Base-by-base conservation (phyloP, 2,888 invertebrate genomes). In the Epistrophe grossulariae region DNA sequence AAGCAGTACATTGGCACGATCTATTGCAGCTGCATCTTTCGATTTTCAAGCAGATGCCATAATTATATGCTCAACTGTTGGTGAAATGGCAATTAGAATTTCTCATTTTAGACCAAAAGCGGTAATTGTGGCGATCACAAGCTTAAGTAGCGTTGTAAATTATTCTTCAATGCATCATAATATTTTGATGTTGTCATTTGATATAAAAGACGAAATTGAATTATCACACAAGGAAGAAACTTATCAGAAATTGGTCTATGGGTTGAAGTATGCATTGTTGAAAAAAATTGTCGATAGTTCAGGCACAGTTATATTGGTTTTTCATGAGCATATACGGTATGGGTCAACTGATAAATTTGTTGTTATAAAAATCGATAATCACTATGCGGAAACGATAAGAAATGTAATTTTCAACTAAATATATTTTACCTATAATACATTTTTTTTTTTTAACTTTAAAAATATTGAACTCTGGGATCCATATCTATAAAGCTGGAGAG, bases 51-150 rank as follows among this genome's bases (percentile, higher is more conserved):
- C 91, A 4, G 88, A 88, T 1, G 90, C 89, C 0, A 92, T 92
- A 52, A 55, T 92, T 1, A 89, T 92, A 2, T 90, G 90, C 17
- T 90, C 91, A 2, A 74, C 89, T 4, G 89, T 90, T 24, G 90
- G 91, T 0, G 89, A 91, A 8, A 92, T 92, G 92, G 91, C 91
- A 8, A 89, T 90, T 13, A 91, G 91, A 87, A 84, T 92, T 0
- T 87, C 92, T 0, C 92, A 92, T 78, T 92, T 90, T 77, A 89
- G 92, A 0, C 92, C 92, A 0, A 89, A 77, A 4, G 89, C 90
- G 0, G 90, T 91, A 10, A 91, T 92, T 17, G 74, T 92, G 4
- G 90, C 90, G 5, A 88, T 92, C 3, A 91, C 91, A 5, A 89
- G 89, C 11, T 88, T 91, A 88, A 88, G 89, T 9, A 90, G 90